A percentile compares a stretch with the other conserved stretches of the same genome.
These are phyloP conservation scores for Pseudomyrmex pallidus DNA, from an alignment of 1,140 invertebrate genomes.

Conservation along the genomic window DNA sequence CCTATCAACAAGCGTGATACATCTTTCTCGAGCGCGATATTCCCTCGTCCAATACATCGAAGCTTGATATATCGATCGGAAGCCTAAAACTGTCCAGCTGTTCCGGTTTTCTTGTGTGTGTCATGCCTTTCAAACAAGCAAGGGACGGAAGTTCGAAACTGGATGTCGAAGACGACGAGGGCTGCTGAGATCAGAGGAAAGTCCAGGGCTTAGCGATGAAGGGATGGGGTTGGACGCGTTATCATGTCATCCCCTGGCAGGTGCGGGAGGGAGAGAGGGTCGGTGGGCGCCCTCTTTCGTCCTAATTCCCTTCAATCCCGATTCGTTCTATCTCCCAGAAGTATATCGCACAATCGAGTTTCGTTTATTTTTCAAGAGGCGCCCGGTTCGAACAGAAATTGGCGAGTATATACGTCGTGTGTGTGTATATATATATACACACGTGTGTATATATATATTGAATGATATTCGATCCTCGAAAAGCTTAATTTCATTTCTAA, in stretches of 20 bases:
- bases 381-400: constrained; percentile 64
- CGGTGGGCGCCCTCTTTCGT: constrained; percentile 66
- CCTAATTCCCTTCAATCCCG: constrained; percentile 78
- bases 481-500: constrained; percentile 51
- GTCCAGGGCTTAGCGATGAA: constrained; percentile 41
- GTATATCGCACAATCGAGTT: constrained; percentile 71
- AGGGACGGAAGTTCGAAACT: constrained; percentile 63
- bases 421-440: no score
- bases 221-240: constrained; percentile 69
- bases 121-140: constrained; percentile 56
- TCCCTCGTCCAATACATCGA: constrained; percentile 20
- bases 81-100: constrained; percentile 49
- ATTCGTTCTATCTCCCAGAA: constrained; percentile 48
- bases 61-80: constrained; percentile 67
- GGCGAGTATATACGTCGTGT: constrained; percentile 11
- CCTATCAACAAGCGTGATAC: background rate
- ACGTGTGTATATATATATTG: constrained; percentile 27
- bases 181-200: constrained; percentile 49
- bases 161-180: constrained; percentile 67
- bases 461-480: constrained; percentile 51
- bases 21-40: background rate
- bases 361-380: constrained; percentile 79
- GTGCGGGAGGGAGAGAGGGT: constrained; percentile 35
- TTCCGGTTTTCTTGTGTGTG: constrained; percentile 43
- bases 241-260: constrained; percentile 75